A percentile compares a stretch with the other conserved stretches of the same genome.
Conservation (phyloP, 2,888 invertebrate species). For the Mongoloraphidia duomilia region DNA sequence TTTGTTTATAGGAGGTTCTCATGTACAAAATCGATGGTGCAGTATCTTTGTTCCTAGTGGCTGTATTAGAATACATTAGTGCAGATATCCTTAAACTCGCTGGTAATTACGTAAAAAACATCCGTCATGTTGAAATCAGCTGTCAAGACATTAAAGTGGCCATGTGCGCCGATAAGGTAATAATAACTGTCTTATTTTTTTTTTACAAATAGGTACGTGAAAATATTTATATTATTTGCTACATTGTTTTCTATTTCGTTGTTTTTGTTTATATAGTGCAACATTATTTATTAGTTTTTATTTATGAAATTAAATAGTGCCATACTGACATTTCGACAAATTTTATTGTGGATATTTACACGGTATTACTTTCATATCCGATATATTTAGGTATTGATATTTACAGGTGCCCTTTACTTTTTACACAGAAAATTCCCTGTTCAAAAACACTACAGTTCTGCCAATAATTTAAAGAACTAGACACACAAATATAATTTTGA, state of each 20-base stretch:
- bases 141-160: slow-evolving; percentile 93
- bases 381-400: too few species aligned
- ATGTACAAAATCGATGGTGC: slow-evolving; percentile 77
- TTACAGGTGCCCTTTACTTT: too few species aligned
- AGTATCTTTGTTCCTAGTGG: slow-evolving; percentile 80
- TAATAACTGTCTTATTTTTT: slow-evolving; percentile 1
- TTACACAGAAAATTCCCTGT: too few species aligned
- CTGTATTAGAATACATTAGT: slow-evolving; percentile 88
- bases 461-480: too few species aligned
- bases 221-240: slow-evolving; percentile 2
- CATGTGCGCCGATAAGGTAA: slow-evolving; percentile 94
- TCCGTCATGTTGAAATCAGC: slow-evolving; percentile 81
- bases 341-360: too few species aligned
- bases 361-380: too few species aligned
- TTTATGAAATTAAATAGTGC: neutral
- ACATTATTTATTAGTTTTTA: neutral
- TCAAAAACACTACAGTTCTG: too few species aligned
- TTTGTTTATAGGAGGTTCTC: slow-evolving; percentile 55
- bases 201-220: slow-evolving; percentile 3
- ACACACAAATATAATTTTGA: too few species aligned
- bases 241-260: neutral
- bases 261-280: neutral
- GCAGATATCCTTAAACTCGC: slow-evolving; percentile 91
- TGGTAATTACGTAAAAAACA: slow-evolving; percentile 95
- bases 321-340: too few species aligned